A percentile compares a stretch with the other conserved stretches of the same genome.
phyloP scores from a whole-genome alignment of 2,888 invertebrate genomes.

The Orchesella flavescens region DNA sequence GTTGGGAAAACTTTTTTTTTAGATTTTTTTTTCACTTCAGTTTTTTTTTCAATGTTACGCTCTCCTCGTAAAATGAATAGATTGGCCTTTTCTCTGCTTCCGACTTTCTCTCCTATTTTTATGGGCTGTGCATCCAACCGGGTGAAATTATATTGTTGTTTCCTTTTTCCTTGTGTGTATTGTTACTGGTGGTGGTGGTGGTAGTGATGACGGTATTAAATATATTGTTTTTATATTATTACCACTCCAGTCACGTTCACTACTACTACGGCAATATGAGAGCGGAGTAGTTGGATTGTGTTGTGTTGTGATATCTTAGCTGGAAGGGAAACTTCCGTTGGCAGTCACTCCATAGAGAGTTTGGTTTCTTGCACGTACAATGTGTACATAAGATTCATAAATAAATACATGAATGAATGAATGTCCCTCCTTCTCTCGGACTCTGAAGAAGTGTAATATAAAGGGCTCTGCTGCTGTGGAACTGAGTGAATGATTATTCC shows the following conservation, averaged over 20 bases:
- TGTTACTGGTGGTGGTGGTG: neutral
- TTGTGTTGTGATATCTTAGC: slow-evolving; percentile 4
- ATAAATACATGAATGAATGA: neutral
- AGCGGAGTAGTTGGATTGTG: no score
- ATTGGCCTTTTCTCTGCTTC: slow-evolving; percentile 15
- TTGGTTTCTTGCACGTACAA: neutral
- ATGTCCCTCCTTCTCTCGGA: neutral
- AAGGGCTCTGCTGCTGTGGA: neutral
- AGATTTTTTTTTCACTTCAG: neutral
- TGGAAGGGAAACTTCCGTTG: neutral
- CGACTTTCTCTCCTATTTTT: slow-evolving; percentile 34
- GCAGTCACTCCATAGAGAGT: neutral
- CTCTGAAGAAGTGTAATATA: neutral
- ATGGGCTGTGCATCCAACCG: slow-evolving; percentile 34
- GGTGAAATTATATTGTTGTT: slow-evolving; percentile 24
- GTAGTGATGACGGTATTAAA: slow-evolving; percentile 7
- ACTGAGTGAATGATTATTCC: slow-evolving; percentile 15
- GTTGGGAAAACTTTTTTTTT: no score
- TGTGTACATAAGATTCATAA: neutral
- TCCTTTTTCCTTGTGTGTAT: neutral
- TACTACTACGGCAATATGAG: neutral
- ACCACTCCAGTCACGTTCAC: slow-evolving; percentile 32
- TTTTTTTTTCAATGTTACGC: neutral
- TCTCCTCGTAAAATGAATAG: slow-evolving; percentile 2
- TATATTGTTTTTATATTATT: slow-evolving; percentile 1